phyloP scores from a whole-genome alignment of 2,797 vertebrate genomes.

The Xenopus petersii region DNA sequence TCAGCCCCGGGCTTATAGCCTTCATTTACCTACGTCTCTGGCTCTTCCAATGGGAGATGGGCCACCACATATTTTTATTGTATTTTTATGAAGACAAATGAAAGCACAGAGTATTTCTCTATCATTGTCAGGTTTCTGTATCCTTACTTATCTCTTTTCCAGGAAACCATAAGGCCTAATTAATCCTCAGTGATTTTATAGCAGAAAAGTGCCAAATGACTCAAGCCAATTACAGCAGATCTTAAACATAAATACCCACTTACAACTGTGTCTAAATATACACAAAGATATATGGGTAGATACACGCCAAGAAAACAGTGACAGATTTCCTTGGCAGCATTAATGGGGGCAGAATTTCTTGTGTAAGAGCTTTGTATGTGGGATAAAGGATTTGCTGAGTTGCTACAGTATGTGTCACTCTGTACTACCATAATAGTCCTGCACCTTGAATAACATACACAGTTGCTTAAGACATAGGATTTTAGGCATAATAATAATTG shows the following conservation, averaged over 20 bases:
- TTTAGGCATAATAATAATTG: too few species aligned
- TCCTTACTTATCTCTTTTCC: conserved; percentile 28
- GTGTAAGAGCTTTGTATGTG: too few species aligned
- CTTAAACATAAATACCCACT: conserved; percentile 44
- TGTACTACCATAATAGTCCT: too few species aligned
- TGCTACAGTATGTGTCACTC: too few species aligned
- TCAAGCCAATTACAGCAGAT: conserved; percentile 39
- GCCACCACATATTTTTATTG: conserved; percentile 44
- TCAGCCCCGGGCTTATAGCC: conserved; percentile 8
- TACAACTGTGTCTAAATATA: conserved; percentile 37
- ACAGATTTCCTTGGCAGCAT: conserved; percentile 16
- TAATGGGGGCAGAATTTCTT: too few species aligned
- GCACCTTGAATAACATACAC: too few species aligned
- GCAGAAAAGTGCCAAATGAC: conserved; percentile 37
- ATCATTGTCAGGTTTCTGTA: conserved; percentile 40
- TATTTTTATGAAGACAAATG: conserved; percentile 46
- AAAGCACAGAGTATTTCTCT: conserved; percentile 35
- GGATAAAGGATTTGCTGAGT: too few species aligned
- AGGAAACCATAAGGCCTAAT: conserved; percentile 46
- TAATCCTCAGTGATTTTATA: conserved; percentile 47
- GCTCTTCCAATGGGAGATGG: conserved; percentile 23
- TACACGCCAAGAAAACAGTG: conserved; percentile 19
- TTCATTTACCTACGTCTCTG: background rate
- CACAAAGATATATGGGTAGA: conserved; percentile 24
- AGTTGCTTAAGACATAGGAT: too few species aligned